Conservation (phyloP, 2,797 vertebrate genomes). For the Chaenodraco wilsoni region DNA sequence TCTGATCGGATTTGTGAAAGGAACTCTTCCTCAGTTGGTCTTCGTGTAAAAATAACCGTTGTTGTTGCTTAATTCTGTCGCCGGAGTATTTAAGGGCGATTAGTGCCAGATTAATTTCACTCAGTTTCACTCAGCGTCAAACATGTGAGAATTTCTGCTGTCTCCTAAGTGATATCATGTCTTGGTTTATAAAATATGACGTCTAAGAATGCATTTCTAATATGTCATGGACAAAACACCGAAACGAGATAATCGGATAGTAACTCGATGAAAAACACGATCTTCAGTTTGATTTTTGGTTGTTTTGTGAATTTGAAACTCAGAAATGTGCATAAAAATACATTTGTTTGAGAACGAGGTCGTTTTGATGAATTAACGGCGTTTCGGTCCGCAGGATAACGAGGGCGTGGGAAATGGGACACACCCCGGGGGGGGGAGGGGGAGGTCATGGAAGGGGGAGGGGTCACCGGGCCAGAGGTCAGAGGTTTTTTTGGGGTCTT, state of each 20-base stretch:
- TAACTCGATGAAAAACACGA: neutral
- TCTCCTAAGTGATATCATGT: too few species aligned
- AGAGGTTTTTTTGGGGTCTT: conserved; percentile 34
- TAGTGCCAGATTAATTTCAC: too few species aligned
- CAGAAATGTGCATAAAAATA: too few species aligned
- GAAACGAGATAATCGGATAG: neutral
- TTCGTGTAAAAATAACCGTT: too few species aligned
- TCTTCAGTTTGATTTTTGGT: too few species aligned
- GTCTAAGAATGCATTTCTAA: neutral
- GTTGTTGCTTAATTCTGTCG: too few species aligned
- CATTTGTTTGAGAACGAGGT: neutral
- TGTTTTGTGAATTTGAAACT: too few species aligned
- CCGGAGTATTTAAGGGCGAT: too few species aligned
- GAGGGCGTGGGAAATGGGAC: conserved; percentile 26
- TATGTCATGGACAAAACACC: neutral
- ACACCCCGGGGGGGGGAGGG: conserved; percentile 8
- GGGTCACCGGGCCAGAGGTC: conserved; percentile 28
- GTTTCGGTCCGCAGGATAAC: neutral
- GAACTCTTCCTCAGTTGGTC: too few species aligned
- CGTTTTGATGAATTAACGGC: neutral
- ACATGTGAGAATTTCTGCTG: neutral
- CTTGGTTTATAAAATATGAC: too few species aligned
- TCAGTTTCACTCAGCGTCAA: neutral
- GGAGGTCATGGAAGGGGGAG: neutral
- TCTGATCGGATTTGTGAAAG: too few species aligned